phyloP scores from a whole-genome alignment of 2,888 invertebrate species.

The Limenitis camilla region DNA sequence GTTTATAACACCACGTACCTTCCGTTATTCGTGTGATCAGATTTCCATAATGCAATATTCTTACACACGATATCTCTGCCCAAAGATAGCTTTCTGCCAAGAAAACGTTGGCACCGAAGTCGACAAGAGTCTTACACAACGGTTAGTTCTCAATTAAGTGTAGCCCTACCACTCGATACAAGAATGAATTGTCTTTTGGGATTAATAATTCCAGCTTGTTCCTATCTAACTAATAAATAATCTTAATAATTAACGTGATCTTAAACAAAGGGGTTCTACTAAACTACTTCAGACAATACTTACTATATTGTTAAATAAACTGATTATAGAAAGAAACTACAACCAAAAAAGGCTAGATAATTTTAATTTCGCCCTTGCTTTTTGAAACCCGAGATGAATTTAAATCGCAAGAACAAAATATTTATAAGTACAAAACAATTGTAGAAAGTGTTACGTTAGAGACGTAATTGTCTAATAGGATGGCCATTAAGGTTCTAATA shows the following conservation, averaged over 20 bases:
- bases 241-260: too few species aligned
- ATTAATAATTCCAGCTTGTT: too few species aligned
- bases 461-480: constrained; percentile 14
- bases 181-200: constrained; percentile 1
- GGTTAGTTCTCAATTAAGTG: constrained; percentile 51
- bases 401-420: constrained; percentile 14
- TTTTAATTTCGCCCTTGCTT: too few species aligned
- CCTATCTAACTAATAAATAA: too few species aligned
- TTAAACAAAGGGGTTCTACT: too few species aligned
- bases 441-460: background rate
- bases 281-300: too few species aligned
- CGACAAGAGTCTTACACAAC: constrained; percentile 32
- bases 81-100: constrained; percentile 45
- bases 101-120: constrained; percentile 39
- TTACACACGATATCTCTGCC: constrained; percentile 11
- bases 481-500: constrained; percentile 22
- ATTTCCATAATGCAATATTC: constrained; percentile 40
- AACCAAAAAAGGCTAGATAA: too few species aligned
- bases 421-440: background rate
- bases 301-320: too few species aligned
- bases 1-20: constrained; percentile 23
- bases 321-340: too few species aligned
- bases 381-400: too few species aligned
- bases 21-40: constrained; percentile 37
- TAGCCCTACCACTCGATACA: constrained; percentile 16